Conservation (phyloP, 2,888 invertebrate species). For the Cantharis lateralis region DNA sequence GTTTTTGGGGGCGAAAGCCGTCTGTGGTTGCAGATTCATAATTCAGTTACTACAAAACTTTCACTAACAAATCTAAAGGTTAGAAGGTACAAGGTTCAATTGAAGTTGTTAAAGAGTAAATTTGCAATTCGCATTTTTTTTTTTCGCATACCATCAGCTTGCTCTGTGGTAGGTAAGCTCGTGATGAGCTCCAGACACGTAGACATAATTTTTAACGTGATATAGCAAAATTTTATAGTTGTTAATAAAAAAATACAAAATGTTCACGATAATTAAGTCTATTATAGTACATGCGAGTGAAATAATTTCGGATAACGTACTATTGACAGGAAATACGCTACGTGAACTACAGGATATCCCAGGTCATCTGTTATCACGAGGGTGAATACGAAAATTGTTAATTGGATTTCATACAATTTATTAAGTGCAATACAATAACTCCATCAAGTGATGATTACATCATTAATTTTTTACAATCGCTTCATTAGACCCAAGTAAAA, state of each 20-base stretch:
- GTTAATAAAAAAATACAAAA: background rate
- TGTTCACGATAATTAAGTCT: background rate
- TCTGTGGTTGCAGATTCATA: too few species aligned
- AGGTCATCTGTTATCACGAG: conserved; percentile 8
- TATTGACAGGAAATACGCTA: conserved; percentile 31
- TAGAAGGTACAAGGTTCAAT: background rate
- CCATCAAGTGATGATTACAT: background rate
- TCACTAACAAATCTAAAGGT: background rate
- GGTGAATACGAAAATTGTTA: conserved; percentile 2
- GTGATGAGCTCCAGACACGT: background rate
- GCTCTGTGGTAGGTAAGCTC: background rate
- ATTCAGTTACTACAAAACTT: background rate
- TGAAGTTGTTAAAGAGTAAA: background rate
- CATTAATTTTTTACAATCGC: background rate
- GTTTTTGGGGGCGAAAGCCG: too few species aligned
- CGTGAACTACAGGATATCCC: conserved; percentile 30
- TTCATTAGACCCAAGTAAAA: background rate
- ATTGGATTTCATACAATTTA: background rate
- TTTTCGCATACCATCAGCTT: background rate
- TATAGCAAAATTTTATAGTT: background rate
- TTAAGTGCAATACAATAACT: background rate
- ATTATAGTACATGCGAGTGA: conserved; percentile 1
- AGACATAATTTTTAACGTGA: background rate
- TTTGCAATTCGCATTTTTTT: background rate
- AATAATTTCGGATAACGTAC: conserved; percentile 21